phyloP scores from a whole-genome alignment of 1,140 invertebrate species.

The Listronotus bonariensis region DNA sequence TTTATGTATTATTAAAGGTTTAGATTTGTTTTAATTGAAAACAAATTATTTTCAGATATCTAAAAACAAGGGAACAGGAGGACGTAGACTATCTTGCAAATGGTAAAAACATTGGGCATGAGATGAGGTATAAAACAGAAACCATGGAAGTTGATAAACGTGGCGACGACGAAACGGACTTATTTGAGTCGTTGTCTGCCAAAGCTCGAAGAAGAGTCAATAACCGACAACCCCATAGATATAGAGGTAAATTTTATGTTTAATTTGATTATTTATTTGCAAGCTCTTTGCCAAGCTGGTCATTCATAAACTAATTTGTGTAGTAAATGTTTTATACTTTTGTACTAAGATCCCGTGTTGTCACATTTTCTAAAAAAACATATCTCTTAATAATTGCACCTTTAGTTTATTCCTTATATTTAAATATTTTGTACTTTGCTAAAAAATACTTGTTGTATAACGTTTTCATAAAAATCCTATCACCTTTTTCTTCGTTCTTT shows the following conservation, averaged over 20 bases:
- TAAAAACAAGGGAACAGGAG: slow-evolving; percentile 65
- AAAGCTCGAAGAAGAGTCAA: slow-evolving; percentile 65
- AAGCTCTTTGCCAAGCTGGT: not conserved
- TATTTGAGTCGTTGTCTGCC: slow-evolving; percentile 77
- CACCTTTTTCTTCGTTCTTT: no score
- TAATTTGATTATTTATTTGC: not conserved
- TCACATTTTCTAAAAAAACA: no score
- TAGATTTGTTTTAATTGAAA: no score
- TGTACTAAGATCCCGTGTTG: no score
- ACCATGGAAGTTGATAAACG: slow-evolving; percentile 74
- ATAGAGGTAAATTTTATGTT: slow-evolving; percentile 42
- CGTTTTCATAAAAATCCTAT: no score
- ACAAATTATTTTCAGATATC: slow-evolving; percentile 42
- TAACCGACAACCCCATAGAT: slow-evolving; percentile 59
- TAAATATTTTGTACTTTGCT: no score
- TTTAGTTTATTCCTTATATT: no score
- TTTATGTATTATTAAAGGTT: no score
- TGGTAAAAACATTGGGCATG: slow-evolving; percentile 72
- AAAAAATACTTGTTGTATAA: no score
- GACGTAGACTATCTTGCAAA: slow-evolving; percentile 77
- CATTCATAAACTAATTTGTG: no score
- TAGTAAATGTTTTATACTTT: no score
- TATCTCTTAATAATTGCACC: no score
- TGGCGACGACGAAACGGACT: slow-evolving; percentile 70
- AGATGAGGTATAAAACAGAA: slow-evolving; percentile 78